A percentile compares a stretch with the other conserved stretches of the same genome.
These are phyloP conservation scores for Thalassoma bifasciatum DNA, from an alignment of 2,113 vertebrate genomes.

Conservation along the genomic window DNA sequence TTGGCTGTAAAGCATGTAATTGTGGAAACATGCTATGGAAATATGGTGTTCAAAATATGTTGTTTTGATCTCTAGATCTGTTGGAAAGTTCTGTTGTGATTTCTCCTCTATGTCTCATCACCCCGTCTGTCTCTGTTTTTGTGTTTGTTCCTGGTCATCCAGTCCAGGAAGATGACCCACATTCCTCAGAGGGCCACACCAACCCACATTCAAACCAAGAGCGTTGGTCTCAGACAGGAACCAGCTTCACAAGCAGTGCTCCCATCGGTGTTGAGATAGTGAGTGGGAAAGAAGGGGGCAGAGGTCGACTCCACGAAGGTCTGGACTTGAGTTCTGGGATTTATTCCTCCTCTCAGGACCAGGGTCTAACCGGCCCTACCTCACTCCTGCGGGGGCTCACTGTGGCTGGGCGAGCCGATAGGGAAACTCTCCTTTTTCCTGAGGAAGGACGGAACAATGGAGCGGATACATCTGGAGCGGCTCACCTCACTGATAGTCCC, in stretches of 20 bases:
- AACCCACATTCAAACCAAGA: conserved; percentile 21
- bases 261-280: conserved; percentile 30
- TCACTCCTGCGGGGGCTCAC: conserved; percentile 51
- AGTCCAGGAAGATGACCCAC: conserved; percentile 72
- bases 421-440: conserved; percentile 76
- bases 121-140: conserved; percentile 43
- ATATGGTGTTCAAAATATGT: conserved; percentile 22
- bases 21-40: conserved; percentile 14
- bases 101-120: conserved; percentile 53
- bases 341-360: conserved; percentile 32
- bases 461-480: conserved; percentile 80
- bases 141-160: conserved; percentile 63
- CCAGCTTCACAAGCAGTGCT: conserved; percentile 29
- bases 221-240: conserved; percentile 41
- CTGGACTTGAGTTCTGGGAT: conserved; percentile 2
- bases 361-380: conserved; percentile 32
- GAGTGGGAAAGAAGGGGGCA: conserved; percentile 14
- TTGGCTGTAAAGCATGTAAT: background rate
- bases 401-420: conserved; percentile 70
- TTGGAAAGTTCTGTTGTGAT: conserved; percentile 65
- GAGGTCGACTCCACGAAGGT: conserved; percentile 23
- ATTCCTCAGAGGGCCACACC: conserved; percentile 57
- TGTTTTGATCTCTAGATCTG: conserved; percentile 23
- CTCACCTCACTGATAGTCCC: conserved; percentile 41
- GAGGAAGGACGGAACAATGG: conserved; percentile 84